Conservation (phyloP, 2,113 vertebrate genomes). For the Nesoenas mayeri region DNA sequence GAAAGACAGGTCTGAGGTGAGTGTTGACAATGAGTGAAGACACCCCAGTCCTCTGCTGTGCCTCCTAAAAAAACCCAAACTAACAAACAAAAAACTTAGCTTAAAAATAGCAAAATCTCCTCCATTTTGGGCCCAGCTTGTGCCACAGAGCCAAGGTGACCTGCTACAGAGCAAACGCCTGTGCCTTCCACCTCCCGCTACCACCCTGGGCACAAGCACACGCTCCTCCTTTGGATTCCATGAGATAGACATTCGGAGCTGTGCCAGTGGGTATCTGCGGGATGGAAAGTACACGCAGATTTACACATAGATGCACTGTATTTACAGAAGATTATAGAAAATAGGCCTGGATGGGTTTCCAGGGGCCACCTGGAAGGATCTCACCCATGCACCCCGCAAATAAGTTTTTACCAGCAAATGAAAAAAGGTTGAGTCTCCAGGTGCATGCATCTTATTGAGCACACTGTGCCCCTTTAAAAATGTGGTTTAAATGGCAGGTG, state of each 20-base stretch:
- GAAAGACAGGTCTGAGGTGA: not conserved
- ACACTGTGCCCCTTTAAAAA: not conserved
- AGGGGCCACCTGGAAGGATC: not conserved
- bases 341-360: not conserved
- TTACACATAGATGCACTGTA: not conserved
- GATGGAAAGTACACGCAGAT: not conserved
- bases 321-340: not conserved
- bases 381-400: not conserved
- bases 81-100: too few relatives aligned
- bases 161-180: not conserved
- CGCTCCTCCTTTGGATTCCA: accelerated
- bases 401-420: not conserved
- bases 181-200: not conserved
- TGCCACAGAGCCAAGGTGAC: not conserved
- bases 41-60: not conserved
- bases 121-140: not conserved
- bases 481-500: not conserved
- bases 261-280: not conserved
- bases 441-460: not conserved
- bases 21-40: not conserved
- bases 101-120: not conserved
- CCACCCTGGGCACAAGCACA: accelerated
- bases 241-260: not conserved
- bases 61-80: not conserved
- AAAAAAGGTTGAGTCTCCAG: not conserved